Evolutionary conservation across 2,888 invertebrate species (phyloP).

Genomic region (Macropis europaea): DNA sequence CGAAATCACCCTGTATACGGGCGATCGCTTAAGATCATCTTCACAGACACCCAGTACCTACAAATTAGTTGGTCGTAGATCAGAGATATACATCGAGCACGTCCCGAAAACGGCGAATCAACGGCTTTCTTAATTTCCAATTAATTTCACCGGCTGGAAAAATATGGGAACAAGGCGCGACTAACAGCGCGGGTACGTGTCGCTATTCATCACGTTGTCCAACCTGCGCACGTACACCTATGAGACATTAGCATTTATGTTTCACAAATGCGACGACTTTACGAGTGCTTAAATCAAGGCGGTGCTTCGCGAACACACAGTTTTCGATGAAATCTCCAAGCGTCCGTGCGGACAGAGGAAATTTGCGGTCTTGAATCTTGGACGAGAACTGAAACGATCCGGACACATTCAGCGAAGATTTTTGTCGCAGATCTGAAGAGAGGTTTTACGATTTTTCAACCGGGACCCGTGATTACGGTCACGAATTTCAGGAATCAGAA

Average conservation of each 20-base stretch:
- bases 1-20: too few species aligned
- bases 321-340: too few species aligned
- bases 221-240: conserved; percentile 16
- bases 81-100: conserved; percentile 44
- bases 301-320: background rate
- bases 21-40: conserved; percentile 10
- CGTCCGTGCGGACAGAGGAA: too few species aligned
- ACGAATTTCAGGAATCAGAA: too few species aligned
- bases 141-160: conserved; percentile 67
- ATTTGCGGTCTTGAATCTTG: too few species aligned
- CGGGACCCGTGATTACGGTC: too few species aligned
- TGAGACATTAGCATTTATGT: conserved; percentile 67
- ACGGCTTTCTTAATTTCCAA: conserved; percentile 69
- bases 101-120: conserved; percentile 43
- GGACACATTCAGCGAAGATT: too few species aligned
- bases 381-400: too few species aligned
- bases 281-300: conserved; percentile 60
- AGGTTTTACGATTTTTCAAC: too few species aligned
- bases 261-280: conserved; percentile 62
- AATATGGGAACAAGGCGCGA: conserved; percentile 71
- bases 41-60: conserved; percentile 42
- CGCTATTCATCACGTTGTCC: conserved; percentile 65
- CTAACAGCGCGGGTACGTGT: conserved; percentile 64
- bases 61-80: conserved; percentile 51
- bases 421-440: too few species aligned